Percentiles rank a stretch among this genome's conserved stretches.
These are phyloP conservation scores for Latrodectus hesperus DNA, from an alignment of 2,888 invertebrate species.

Conservation along the genomic window DNA sequence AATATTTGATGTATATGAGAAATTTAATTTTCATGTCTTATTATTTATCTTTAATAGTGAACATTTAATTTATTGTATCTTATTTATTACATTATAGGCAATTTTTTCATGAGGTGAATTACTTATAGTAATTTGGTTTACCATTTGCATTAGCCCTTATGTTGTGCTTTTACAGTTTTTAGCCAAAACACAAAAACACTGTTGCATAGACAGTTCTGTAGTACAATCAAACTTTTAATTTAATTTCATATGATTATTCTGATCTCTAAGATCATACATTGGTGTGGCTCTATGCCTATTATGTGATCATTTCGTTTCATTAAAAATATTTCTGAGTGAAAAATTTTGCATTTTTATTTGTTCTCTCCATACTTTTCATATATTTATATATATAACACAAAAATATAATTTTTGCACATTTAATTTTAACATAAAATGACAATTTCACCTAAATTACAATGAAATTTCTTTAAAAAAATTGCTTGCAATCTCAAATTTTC, in stretches of 20 bases:
- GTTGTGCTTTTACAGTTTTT: slow-evolving; percentile 66
- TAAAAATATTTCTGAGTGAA: slow-evolving; percentile 66
- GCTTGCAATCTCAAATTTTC: no score
- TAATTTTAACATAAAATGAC: no score
- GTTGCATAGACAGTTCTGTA: slow-evolving; percentile 62
- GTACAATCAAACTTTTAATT: slow-evolving; percentile 70
- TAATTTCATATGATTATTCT: slow-evolving; percentile 56
- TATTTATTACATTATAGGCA: no score
- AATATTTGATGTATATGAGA: no score
- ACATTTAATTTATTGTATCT: no score
- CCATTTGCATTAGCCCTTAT: slow-evolving; percentile 29
- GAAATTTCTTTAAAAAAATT: no score
- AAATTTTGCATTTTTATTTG: slow-evolving; percentile 17
- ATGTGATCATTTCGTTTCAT: slow-evolving; percentile 69
- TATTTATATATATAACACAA: no score
- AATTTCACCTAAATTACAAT: no score
- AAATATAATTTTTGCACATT: no score
- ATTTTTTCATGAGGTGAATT: no score
- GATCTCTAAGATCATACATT: slow-evolving; percentile 69
- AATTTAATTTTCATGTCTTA: no score
- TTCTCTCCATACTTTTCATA: background rate
- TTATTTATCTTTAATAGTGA: no score
- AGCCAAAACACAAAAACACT: slow-evolving; percentile 64
- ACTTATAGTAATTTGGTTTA: slow-evolving; percentile 32
- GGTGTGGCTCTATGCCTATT: slow-evolving; percentile 68